phyloP scores from a whole-genome alignment of 1,140 invertebrate species.

The Parasteatoda tepidariorum region DNA sequence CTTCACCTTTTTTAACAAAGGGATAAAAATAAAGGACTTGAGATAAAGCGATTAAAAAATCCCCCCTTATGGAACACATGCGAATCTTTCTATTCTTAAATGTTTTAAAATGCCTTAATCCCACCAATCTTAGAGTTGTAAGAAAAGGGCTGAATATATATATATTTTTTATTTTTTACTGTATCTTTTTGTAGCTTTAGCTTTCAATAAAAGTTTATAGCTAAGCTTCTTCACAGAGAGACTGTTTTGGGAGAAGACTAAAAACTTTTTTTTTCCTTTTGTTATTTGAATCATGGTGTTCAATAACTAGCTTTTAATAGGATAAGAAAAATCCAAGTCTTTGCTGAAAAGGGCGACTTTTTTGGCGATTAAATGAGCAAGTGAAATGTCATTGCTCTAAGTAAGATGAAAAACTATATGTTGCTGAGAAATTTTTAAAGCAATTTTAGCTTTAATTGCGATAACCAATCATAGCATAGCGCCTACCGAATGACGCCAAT shows the following conservation, averaged over 20 bases:
- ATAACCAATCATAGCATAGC: slow-evolving; percentile 18
- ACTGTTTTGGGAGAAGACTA: slow-evolving; percentile 21
- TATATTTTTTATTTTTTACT: slow-evolving; percentile 22
- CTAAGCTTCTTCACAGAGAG: slow-evolving; percentile 17
- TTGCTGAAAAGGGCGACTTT: background rate
- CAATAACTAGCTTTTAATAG: slow-evolving; percentile 31
- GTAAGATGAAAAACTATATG: slow-evolving; percentile 28
- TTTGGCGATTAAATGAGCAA: slow-evolving; percentile 42
- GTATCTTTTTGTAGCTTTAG: background rate
- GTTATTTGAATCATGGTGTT: background rate
- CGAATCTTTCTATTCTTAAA: slow-evolving; percentile 23
- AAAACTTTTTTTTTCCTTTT: background rate
- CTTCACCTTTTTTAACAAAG: background rate
- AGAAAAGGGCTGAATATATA: slow-evolving; percentile 1
- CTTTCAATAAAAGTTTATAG: slow-evolving; percentile 32
- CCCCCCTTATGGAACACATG: slow-evolving; percentile 10
- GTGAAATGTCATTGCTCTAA: slow-evolving; percentile 36
- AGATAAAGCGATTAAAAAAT: slow-evolving; percentile 7
- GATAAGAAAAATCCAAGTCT: slow-evolving; percentile 5
- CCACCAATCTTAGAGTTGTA: slow-evolving; percentile 13
- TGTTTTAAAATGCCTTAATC: slow-evolving; percentile 35
- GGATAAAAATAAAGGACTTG: background rate
- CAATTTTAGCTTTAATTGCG: slow-evolving; percentile 10
- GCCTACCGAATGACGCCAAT: slow-evolving; percentile 14
- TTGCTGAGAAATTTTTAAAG: slow-evolving; percentile 4